Evolutionary conservation across 37 sponge, comb jelly and placozoan species (phyloP), one percentile per base, ranked within the genome.

Genomic region (Agelas oroides): DNA sequence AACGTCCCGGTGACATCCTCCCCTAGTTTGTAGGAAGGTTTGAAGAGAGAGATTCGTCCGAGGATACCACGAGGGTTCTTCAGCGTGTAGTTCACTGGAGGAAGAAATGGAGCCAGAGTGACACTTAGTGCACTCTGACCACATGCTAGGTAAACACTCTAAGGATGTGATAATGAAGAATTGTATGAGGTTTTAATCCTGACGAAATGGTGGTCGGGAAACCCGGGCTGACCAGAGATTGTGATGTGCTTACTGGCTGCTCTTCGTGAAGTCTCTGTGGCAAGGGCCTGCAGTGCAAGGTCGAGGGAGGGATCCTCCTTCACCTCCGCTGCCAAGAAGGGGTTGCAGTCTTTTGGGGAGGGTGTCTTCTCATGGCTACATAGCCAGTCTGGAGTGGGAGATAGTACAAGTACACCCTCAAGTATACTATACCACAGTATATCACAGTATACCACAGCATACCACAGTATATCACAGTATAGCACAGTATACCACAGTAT

Each of bases 11-110:
- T 78, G 23, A 95, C 70, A 35, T 93, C 94, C 30, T 95, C 96
- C 18, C 96, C 96, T n/a, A 95, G 65, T 52, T 93, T 90, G 60
- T 93, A 95, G 14, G 90, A 82, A 18, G 86, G 32, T 52, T 90
- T 89, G 71, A 83, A 88, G 33, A 90, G 60, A 12, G 91, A 72
- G 32, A 92, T 8, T 25, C 85, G 59, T 15, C 92, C 96, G 6
- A 95, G 24, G 0, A 82, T 36, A 17, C 88, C 96, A 64, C 60
- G 52, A 13, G 80, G 69, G 37, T 71, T 90, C 74, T 85, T 92
- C 25, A 96, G 69, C 12, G 88, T 90, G 64, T 86, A 90, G 30
- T 84, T 90, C 71, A 75, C 96, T 95, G 65, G 5, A 67, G 14
- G 46, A 54, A 54, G 74, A n/a, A 37, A 36, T 5, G 28, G 30